Base-by-base conservation (phyloP, 2,797 vertebrate genomes). In the Coregonus suidteri region DNA sequence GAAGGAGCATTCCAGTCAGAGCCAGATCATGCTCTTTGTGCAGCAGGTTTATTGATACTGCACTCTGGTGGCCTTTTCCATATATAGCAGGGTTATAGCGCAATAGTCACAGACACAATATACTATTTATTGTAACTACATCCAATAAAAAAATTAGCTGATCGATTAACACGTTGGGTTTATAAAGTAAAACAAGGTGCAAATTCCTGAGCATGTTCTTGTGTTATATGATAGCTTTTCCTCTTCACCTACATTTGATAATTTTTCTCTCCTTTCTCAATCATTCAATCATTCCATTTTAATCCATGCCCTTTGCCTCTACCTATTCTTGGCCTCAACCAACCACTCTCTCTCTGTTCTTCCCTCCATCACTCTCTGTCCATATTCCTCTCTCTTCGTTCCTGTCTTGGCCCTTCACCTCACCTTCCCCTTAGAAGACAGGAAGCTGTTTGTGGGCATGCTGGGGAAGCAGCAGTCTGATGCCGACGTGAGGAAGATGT, bases 381-480 rank as follows among this genome's bases (percentile, higher is more conserved):
- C 52, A 73, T 79, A 51, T 86, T 6, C 82, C 34, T 79, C 76
- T 47, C 70, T 78, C 75, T 80, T 35, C 65, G 73, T 25, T 75
- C 78, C 79, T 82, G 56, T 83, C 76, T 75, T 75, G 84, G 72
- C 54, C 52, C 79, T 81, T 80, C 64, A 18, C 41, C 65, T 53
- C 85, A 88, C 83, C 84, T 93, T 91, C 77, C 85, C 91, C 93
- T 93, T 93, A 97, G 96, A 97, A 97, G 97, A 99, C 95, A 96
- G 97, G 94, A 99, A 99, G 95, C 94, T 99, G 91, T 99, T 99
- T 89, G 97, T 98, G 89, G 97, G 97, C 52, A 99, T 99, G 97
- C 91, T 99, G 94, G 97, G 97, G 37, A 99, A 99, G 83, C 97
- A 99, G 91, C 97, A 98, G 94, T 95, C 95, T 0, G 97, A 99